phyloP scores from a whole-genome alignment of 2,888 invertebrate genomes.

The Yponomeuta cagnagella region DNA sequence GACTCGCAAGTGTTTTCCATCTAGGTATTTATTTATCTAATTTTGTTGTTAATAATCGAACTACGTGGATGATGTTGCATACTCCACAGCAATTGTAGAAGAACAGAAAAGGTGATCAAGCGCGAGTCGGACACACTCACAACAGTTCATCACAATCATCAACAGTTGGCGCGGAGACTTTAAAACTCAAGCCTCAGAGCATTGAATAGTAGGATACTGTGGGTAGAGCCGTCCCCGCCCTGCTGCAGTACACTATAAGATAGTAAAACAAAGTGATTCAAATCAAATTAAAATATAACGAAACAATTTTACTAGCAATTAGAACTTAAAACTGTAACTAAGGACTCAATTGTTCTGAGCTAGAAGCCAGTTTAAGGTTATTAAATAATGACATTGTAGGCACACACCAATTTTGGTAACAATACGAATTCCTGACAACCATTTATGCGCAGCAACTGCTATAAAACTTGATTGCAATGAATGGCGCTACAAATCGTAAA shows the following conservation, averaged over 20 bases:
- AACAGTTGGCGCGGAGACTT: no score
- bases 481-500: background rate
- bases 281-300: slow-evolving; percentile 4
- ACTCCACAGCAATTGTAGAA: no score
- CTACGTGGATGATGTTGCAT: no score
- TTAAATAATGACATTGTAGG: slow-evolving; percentile 1
- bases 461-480: background rate
- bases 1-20: no score
- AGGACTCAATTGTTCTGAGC: background rate
- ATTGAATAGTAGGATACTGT: no score
- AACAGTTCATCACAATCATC: no score
- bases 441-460: background rate
- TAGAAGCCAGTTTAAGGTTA: background rate
- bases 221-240: no score
- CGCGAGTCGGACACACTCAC: no score
- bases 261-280: background rate
- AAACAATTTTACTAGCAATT: slow-evolving; percentile 4
- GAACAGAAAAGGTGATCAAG: no score
- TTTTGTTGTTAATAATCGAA: no score
- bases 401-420: background rate
- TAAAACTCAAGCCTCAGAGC: no score
- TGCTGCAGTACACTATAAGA: background rate
- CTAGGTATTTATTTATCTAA: no score
- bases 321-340: background rate
- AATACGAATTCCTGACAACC: background rate